phyloP scores from a whole-genome alignment of 1,140 invertebrate species.

The Drosophila nigromelanica region DNA sequence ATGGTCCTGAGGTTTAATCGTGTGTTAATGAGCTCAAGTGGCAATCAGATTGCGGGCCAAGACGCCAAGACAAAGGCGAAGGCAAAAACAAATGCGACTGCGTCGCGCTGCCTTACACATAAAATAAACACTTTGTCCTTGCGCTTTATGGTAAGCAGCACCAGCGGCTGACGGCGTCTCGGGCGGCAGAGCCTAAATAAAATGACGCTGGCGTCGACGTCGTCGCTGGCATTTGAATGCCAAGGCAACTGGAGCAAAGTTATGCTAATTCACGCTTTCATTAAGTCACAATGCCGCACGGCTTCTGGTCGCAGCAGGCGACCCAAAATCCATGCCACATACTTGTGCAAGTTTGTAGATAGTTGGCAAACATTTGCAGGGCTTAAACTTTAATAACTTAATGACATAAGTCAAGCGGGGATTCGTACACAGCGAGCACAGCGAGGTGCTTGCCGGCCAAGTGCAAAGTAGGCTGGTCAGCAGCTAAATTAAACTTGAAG shows the following conservation, averaged over 20 bases:
- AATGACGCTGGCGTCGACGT: background rate
- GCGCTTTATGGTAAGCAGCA: constrained; percentile 26
- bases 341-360: constrained; percentile 60
- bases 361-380: constrained; percentile 71
- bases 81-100: constrained; percentile 7
- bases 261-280: constrained; percentile 78
- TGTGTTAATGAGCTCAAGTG: constrained; percentile 79
- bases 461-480: constrained; percentile 78
- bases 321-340: constrained; percentile 32
- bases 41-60: constrained; percentile 74
- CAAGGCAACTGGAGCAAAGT: constrained; percentile 47
- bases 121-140: constrained; percentile 76
- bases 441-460: constrained; percentile 28
- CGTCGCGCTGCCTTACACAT: constrained; percentile 43
- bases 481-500: constrained; percentile 69
- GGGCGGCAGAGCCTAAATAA: constrained; percentile 5
- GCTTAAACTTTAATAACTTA: constrained; percentile 78
- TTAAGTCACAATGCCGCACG: constrained; percentile 63
- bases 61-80: constrained; percentile 41
- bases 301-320: constrained; percentile 6
- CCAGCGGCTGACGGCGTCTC: constrained; percentile 2
- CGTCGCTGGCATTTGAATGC: constrained; percentile 21
- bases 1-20: constrained; percentile 75
- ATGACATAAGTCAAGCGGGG: constrained; percentile 61
- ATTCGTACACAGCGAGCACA: too few species aligned